Percentiles rank a stretch among this genome's conserved stretches.
phyloP scores from a whole-genome alignment of 1,140 invertebrate species.

The Trichonephila inaurata region DNA sequence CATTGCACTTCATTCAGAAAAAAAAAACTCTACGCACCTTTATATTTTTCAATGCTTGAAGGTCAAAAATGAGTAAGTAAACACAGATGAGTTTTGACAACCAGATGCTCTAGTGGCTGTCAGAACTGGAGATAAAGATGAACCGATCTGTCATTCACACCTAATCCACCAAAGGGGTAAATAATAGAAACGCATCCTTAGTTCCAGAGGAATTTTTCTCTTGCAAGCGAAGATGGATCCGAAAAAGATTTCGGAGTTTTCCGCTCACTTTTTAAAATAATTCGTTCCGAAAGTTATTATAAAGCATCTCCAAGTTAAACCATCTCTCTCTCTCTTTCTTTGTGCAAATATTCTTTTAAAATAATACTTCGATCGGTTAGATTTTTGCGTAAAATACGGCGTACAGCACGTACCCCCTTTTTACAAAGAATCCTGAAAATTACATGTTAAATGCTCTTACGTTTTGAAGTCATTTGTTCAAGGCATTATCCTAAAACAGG shows the following conservation, averaged over 20 bases:
- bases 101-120: not conserved
- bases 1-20: not conserved
- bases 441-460: no score
- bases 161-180: not conserved
- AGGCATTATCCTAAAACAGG: no score
- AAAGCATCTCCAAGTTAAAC: no score
- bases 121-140: not conserved
- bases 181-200: not conserved
- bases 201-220: not conserved
- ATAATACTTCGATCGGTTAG: no score
- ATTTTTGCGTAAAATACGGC: no score
- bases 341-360: no score
- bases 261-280: no score
- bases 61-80: not conserved
- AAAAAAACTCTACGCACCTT: not conserved
- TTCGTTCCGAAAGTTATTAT: no score
- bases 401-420: no score
- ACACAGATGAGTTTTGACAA: not conserved
- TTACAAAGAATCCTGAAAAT: no score
- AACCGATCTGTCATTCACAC: not conserved
- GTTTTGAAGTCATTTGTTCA: no score
- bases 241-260: not conserved
- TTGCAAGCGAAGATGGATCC: not conserved
- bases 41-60: conserved; percentile 4
- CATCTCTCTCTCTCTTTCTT: no score